These are phyloP conservation scores for Ophthalmotilapia sp. DNA, from an alignment of 2,113 vertebrate genomes.

Conservation along the genomic window DNA sequence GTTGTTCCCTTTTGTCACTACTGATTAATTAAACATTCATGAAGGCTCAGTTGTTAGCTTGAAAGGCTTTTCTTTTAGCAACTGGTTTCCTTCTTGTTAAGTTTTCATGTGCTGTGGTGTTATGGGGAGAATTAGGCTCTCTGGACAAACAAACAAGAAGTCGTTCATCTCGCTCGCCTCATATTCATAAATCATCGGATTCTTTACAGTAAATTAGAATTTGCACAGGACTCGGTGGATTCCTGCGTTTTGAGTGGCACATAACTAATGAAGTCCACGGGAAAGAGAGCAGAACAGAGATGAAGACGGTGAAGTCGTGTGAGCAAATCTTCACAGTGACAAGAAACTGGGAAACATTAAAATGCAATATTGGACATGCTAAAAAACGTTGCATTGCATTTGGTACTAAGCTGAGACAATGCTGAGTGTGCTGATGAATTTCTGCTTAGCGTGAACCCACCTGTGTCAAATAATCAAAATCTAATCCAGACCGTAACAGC, in stretches of 20 bases:
- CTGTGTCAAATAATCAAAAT: constrained; percentile 36
- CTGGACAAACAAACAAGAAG: constrained; percentile 57
- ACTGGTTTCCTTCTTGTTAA: constrained; percentile 64
- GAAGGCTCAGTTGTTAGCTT: constrained; percentile 60
- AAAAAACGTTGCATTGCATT: background rate
- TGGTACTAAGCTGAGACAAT: background rate
- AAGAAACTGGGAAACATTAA: constrained; percentile 2
- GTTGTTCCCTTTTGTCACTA: constrained; percentile 73
- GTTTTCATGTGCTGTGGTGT: constrained; percentile 63
- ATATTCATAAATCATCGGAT: constrained; percentile 44
- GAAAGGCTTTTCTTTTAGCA: constrained; percentile 54
- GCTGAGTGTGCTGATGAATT: constrained; percentile 7
- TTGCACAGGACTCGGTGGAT: constrained; percentile 33
- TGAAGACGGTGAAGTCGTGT: background rate
- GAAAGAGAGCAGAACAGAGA: constrained; percentile 24
- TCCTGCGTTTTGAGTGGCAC: constrained; percentile 18
- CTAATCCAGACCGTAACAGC: constrained; percentile 19
- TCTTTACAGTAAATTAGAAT: constrained; percentile 30
- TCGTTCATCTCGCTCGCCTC: constrained; percentile 37
- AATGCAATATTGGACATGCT: constrained; percentile 20
- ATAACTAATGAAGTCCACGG: constrained; percentile 38
- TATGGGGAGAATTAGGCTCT: constrained; percentile 44
- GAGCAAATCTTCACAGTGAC: background rate
- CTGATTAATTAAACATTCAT: constrained; percentile 79
- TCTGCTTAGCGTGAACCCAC: constrained; percentile 6